Percentiles rank a stretch among this genome's conserved stretches.
These are phyloP conservation scores for Stomatorhinus ivindoensis DNA, from an alignment of 2,113 vertebrate genomes.

Conservation along the genomic window DNA sequence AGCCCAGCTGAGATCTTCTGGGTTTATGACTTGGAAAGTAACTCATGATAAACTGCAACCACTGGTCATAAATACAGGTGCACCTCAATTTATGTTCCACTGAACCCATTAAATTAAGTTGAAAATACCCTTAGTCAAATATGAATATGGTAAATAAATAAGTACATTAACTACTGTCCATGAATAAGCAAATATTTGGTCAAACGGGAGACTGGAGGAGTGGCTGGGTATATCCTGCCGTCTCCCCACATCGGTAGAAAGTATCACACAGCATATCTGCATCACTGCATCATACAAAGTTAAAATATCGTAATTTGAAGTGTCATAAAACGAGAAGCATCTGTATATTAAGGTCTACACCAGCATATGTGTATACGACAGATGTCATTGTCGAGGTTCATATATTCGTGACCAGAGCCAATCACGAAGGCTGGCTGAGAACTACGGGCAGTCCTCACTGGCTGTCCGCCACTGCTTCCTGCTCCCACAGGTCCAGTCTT, in stretches of 20 bases:
- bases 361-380: not conserved
- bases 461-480: not conserved
- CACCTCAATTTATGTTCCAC: not conserved
- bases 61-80: not conserved
- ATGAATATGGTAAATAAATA: not conserved
- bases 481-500: not conserved
- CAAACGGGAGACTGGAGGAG: not conserved
- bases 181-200: not conserved
- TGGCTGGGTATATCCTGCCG: not conserved
- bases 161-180: not conserved
- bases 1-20: not conserved
- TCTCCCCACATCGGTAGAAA: not conserved
- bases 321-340: not conserved
- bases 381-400: not conserved
- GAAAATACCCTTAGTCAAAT: not conserved
- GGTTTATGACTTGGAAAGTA: not conserved
- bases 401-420: not conserved
- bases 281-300: not conserved
- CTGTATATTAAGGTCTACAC: not conserved
- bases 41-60: not conserved
- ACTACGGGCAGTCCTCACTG: not conserved
- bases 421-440: not conserved
- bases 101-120: not conserved
- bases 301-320: not conserved
- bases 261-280: not conserved